phyloP scores from a whole-genome alignment of 2,113 vertebrate species.

The Sinocyclocheilus grahami region DNA sequence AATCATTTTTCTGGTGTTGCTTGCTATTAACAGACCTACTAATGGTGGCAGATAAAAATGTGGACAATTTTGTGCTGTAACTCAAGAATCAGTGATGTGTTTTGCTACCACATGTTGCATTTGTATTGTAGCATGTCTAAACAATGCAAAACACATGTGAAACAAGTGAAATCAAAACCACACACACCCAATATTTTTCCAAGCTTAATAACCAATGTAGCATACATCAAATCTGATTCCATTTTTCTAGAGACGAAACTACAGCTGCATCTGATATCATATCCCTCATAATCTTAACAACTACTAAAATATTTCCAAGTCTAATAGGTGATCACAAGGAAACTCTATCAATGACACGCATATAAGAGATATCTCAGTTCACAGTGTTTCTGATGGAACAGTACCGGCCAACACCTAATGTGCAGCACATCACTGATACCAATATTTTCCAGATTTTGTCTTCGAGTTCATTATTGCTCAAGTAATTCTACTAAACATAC shows the following conservation, averaged over 20 bases:
- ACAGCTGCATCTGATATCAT: slow-evolving; percentile 60
- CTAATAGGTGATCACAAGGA: slow-evolving; percentile 43
- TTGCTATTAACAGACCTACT: not conserved
- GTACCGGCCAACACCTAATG: slow-evolving; percentile 58
- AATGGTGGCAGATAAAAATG: not conserved
- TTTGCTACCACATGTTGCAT: not conserved
- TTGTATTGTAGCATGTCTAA: slow-evolving; percentile 18
- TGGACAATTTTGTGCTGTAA: not conserved
- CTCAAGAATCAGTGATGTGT: slow-evolving; percentile 13
- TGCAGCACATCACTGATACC: slow-evolving; percentile 55
- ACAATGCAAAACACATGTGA: not conserved
- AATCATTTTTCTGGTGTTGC: not conserved
- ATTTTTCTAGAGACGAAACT: slow-evolving; percentile 63
- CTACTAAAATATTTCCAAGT: slow-evolving; percentile 53
- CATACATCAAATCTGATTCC: slow-evolving; percentile 61
- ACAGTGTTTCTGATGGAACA: slow-evolving; percentile 75
- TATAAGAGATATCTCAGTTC: slow-evolving; percentile 62
- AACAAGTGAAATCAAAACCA: slow-evolving; percentile 14
- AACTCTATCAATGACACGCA: slow-evolving; percentile 47
- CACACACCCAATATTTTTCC: slow-evolving; percentile 53
- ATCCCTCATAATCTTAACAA: slow-evolving; percentile 63
- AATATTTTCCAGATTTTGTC: slow-evolving; percentile 46
- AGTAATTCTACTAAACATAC: slow-evolving; percentile 51
- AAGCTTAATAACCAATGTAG: slow-evolving; percentile 64
- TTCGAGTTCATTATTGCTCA: slow-evolving; percentile 58